Conservation (phyloP, 2,888 invertebrate species). For the Parnassius smintheus region DNA sequence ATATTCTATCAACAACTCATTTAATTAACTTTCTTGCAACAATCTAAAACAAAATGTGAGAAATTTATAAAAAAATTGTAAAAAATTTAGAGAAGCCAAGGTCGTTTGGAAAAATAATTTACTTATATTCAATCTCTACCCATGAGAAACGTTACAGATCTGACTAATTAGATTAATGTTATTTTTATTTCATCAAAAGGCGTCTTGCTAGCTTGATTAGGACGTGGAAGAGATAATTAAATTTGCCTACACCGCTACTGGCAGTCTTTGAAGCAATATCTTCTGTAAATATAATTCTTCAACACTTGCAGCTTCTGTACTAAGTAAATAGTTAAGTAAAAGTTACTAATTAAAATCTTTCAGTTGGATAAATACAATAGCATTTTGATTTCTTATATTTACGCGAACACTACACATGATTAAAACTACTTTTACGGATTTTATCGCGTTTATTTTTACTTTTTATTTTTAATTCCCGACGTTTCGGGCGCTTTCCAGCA, state of each 20-base stretch:
- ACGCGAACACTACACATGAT: too few species aligned
- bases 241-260: conserved; percentile 13
- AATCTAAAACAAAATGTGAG: background rate
- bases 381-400: too few species aligned
- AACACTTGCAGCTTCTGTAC: background rate
- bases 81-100: background rate
- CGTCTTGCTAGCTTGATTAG: conserved; percentile 9
- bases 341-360: background rate
- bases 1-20: too few species aligned
- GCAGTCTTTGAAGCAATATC: conserved; percentile 7
- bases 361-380: too few species aligned
- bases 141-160: conserved; percentile 5
- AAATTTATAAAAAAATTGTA: background rate
- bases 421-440: too few species aligned
- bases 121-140: background rate
- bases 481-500: too few species aligned
- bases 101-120: background rate
- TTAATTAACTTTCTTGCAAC: too few species aligned
- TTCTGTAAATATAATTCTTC: background rate
- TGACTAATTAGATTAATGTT: conserved; percentile 19
- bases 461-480: too few species aligned
- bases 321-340: background rate
- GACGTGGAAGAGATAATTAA: conserved; percentile 21
- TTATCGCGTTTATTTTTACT: too few species aligned
- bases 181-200: conserved; percentile 20